phyloP scores from a whole-genome alignment of 2,888 invertebrate species.

The Alloscopus bannaensis region DNA sequence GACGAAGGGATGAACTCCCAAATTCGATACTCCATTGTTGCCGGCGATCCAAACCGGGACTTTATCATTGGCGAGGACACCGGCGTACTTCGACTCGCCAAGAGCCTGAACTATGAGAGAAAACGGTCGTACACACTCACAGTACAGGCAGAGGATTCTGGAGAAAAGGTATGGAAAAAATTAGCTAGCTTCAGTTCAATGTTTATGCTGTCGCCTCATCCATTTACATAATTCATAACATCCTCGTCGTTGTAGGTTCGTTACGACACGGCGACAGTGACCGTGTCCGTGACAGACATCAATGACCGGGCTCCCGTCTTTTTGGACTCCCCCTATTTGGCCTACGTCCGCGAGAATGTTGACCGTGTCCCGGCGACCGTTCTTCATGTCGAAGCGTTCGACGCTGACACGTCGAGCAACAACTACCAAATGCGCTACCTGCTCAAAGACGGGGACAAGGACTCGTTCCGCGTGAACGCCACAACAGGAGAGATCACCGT shows the following conservation, averaged over 20 bases:
- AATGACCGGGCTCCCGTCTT: conserved; percentile 82
- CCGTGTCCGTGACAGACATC: conserved; percentile 79
- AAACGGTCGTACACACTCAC: conserved; percentile 88
- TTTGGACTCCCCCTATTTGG: conserved; percentile 94
- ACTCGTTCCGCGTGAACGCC: conserved; percentile 93
- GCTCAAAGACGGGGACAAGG: conserved; percentile 93
- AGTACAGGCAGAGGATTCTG: conserved; percentile 92
- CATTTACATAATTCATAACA: not conserved
- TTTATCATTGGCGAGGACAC: conserved; percentile 94
- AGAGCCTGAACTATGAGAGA: conserved; percentile 94
- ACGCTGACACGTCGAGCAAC: conserved; percentile 70
- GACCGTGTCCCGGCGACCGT: conserved; percentile 80
- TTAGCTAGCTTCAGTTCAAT: no score
- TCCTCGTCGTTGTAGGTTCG: conserved; percentile 77
- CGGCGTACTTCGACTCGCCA: conserved; percentile 92
- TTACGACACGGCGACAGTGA: conserved; percentile 84
- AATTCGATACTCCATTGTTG: conserved; percentile 91
- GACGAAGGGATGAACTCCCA: conserved; percentile 94
- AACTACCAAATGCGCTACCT: conserved; percentile 93
- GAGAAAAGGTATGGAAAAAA: conserved; percentile 79
- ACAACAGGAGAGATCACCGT: conserved; percentile 93
- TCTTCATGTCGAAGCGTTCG: conserved; percentile 74
- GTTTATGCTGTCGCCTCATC: conserved; percentile 39
- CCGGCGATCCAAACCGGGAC: conserved; percentile 93
- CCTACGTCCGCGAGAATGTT: conserved; percentile 94